Percentiles rank a stretch among this genome's conserved stretches.
phyloP scores from a whole-genome alignment of 2,113 vertebrate species.

The Leucopsar rothschildi region DNA sequence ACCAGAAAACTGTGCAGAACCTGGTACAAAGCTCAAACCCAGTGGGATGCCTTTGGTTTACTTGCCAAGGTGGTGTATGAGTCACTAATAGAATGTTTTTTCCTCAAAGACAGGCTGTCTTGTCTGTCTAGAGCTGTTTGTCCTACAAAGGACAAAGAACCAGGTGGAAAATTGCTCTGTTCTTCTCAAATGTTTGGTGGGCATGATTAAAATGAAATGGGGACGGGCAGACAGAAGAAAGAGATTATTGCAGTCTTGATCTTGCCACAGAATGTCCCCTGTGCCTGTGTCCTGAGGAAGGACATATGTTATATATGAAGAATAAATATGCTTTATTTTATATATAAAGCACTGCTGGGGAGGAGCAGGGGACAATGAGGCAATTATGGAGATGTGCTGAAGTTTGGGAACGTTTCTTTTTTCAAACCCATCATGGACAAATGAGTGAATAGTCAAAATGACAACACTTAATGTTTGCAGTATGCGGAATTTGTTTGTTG shows the following conservation, averaged over 20 bases:
- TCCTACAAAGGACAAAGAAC: not conserved
- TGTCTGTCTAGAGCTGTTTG: not conserved
- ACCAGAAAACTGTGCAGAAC: not conserved
- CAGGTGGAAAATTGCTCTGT: not conserved
- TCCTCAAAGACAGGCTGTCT: not conserved
- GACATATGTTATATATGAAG: not conserved
- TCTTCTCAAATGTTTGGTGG: not conserved
- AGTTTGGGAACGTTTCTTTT: not conserved
- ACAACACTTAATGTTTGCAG: not conserved
- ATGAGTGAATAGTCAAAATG: not conserved
- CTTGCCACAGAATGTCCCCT: not conserved
- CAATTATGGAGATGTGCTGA: accelerated
- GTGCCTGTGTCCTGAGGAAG: not conserved
- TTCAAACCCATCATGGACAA: not conserved
- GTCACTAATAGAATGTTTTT: not conserved
- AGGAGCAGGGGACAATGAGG: not conserved
- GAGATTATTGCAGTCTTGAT: not conserved
- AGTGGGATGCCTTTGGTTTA: not conserved
- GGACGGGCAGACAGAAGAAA: not conserved
- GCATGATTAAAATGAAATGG: not conserved
- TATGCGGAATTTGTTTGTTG: not conserved
- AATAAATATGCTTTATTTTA: too few relatives aligned
- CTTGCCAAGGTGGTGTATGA: not conserved
- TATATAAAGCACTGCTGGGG: not conserved
- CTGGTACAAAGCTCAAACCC: not conserved